phyloP scores from a whole-genome alignment of 2,797 vertebrate species.

The Acridotheres tristis region DNA sequence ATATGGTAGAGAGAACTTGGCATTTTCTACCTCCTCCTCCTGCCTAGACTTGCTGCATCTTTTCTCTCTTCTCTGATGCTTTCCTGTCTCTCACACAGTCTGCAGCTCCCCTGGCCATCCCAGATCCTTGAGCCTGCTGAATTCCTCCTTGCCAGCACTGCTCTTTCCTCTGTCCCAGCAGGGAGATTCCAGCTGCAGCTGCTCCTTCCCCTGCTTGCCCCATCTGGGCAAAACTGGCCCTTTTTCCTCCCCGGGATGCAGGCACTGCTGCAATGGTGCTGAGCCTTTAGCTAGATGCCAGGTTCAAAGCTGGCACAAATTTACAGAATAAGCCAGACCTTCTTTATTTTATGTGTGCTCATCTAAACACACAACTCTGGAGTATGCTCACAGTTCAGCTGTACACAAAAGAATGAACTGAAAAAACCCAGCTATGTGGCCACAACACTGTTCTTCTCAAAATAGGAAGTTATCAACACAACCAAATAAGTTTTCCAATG shows the following conservation, averaged over 20 bases:
- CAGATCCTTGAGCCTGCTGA: neutral
- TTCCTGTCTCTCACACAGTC: neutral
- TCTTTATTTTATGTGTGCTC: neutral
- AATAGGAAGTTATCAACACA: neutral
- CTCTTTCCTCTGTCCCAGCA: neutral
- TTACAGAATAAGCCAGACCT: neutral
- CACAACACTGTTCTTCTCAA: neutral
- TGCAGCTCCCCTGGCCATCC: neutral
- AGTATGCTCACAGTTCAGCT: accelerated
- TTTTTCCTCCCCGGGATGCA: neutral
- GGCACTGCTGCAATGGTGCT: neutral
- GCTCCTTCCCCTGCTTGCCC: neutral
- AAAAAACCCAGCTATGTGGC: neutral
- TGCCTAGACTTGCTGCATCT: neutral
- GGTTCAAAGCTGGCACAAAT: neutral
- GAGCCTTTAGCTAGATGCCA: neutral
- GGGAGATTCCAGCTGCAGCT: neutral
- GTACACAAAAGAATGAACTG: neutral
- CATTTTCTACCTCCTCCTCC: neutral
- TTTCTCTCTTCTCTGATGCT: neutral
- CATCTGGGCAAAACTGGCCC: neutral
- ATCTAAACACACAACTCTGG: neutral
- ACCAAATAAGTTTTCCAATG: neutral
- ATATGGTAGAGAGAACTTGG: neutral
- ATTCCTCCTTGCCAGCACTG: neutral